These are phyloP conservation scores for Mactromeris polynyma DNA, from an alignment of 2,888 invertebrate genomes.

Conservation along the genomic window DNA sequence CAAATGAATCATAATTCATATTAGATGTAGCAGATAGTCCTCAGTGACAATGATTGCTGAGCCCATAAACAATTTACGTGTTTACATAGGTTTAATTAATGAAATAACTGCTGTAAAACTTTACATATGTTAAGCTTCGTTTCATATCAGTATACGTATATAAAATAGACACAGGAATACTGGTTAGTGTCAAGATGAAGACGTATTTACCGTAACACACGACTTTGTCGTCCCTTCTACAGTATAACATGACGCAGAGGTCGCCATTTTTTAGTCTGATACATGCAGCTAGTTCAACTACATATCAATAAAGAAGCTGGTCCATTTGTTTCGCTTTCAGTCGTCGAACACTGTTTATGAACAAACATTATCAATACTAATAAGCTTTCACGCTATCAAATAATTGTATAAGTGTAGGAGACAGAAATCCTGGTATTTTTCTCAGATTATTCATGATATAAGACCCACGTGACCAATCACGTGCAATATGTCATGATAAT, in stretches of 20 bases:
- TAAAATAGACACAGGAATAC: neutral
- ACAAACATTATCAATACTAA: too few species aligned
- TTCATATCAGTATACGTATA: neutral
- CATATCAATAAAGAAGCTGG: too few species aligned
- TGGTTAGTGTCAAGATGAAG: neutral
- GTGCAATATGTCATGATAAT: neutral
- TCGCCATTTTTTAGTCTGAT: too few species aligned
- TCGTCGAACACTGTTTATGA: too few species aligned
- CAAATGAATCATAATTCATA: conserved; percentile 20
- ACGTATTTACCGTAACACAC: neutral
- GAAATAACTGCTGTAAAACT: neutral
- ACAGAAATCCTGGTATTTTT: neutral
- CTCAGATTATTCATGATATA: neutral
- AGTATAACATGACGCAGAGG: neutral
- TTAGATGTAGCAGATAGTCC: neutral
- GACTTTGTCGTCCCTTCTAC: neutral
- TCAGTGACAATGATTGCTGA: neutral
- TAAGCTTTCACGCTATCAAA: too few species aligned
- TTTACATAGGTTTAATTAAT: conserved; percentile 6
- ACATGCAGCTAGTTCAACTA: too few species aligned
- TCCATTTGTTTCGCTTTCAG: too few species aligned
- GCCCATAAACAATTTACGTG: neutral
- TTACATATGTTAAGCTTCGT: neutral
- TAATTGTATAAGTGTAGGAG: neutral
- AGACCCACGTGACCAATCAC: neutral